A percentile compares a stretch with the other conserved stretches of the same genome.
These are phyloP conservation scores for Cryptotermes secundus DNA, from an alignment of 1,140 invertebrate species.

Conservation along the genomic window DNA sequence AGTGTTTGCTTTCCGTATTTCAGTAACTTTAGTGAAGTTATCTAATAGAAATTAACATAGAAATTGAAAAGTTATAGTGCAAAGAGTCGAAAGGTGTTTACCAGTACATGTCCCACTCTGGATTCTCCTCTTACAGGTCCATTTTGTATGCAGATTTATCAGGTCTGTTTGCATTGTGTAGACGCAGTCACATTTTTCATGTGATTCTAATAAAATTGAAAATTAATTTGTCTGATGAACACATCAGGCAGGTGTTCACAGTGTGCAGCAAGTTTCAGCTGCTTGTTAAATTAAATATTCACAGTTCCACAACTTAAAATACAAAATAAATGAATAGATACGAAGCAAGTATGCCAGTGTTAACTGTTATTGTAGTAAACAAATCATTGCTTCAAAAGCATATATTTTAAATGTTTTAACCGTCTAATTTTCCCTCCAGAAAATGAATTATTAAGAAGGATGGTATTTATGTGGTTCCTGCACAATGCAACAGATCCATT, in stretches of 20 bases:
- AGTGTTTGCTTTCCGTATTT: neutral
- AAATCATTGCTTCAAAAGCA: neutral
- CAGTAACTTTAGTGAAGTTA: neutral
- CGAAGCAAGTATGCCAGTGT: too few relatives aligned
- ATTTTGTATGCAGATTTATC: constrained; percentile 31
- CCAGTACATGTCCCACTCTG: neutral
- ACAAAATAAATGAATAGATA: too few relatives aligned
- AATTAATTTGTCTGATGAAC: too few relatives aligned
- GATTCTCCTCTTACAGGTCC: neutral
- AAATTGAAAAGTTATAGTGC: neutral
- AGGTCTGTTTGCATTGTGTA: constrained; percentile 29
- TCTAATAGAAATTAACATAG: neutral
- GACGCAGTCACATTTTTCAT: neutral
- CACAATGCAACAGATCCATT: constrained; percentile 39
- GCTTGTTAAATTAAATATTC: neutral
- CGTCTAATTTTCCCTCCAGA: constrained; percentile 21
- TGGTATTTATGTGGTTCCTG: neutral
- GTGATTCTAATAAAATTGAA: too few relatives aligned
- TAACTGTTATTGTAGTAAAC: neutral
- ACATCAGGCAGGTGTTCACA: neutral
- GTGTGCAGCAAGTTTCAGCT: neutral
- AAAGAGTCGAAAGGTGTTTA: neutral
- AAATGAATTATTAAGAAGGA: neutral
- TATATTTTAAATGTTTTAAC: constrained; percentile 24
- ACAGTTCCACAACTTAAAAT: too few relatives aligned